Evolutionary conservation across 2,888 invertebrate species (phyloP), one percentile per base, ranked within the genome.

Genomic region (Stegophylla sp.): DNA sequence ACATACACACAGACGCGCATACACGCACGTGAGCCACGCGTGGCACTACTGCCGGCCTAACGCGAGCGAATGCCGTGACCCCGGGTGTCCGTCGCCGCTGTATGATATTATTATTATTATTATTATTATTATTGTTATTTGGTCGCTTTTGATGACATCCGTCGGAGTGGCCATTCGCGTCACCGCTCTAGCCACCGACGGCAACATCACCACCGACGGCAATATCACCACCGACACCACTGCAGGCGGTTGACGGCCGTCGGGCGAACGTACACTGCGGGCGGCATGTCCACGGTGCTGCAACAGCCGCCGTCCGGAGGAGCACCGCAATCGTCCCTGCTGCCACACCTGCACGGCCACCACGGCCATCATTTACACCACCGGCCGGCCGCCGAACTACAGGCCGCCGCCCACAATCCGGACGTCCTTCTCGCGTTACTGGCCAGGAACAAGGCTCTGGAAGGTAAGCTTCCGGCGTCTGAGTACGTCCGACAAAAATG

Each of bases 391-490:
- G 79, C 67, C 28, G 77, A 79, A 10, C 15, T 79, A 2, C 79
- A 79, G 61, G 86, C 86, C 83, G 88, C 89, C 84, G 88, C 91
- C 85, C 93, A 93, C 82, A 93, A 93, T 86, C 93, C 94, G 28
- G 95, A 95, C 86, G 93, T 95, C 84, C 89, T 95, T 77, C 89
- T 95, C 69, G 94, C 95, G 15, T 89, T 95, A 81, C 89, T 95
- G 83, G 93, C 94, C 56, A 90, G 94, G 86, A 95, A 95, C 87
- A 94, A 95, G 87, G 92, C 93, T 82, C 89, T 95, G 67, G 95
- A 95, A 94, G 95, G 95, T 95, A 89, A 89, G 90, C 7, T 5
- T 10, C 56, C 12, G 23, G 12, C 51, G 51, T 10, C 51, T 43
- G 10, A 43, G 43, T 4, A 10, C 5, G 43, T 43, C 5, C 5